Percentiles rank a stretch among this genome's conserved stretches.
Conservation (phyloP, 2,888 invertebrate species). For the Xestia c-nigrum region DNA sequence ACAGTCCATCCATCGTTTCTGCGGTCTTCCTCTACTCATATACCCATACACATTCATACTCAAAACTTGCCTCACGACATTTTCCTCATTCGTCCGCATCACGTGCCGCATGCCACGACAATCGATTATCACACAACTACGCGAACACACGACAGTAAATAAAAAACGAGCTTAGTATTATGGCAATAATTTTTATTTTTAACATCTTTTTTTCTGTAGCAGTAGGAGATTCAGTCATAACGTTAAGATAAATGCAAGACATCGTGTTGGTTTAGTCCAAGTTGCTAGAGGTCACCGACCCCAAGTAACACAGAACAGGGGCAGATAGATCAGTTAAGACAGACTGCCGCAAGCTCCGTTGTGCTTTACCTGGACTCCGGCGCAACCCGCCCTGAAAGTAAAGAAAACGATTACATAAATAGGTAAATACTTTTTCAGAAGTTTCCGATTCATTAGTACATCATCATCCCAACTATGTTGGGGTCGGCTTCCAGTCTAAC, state of each 20-base stretch:
- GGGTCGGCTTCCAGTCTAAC: too few species aligned
- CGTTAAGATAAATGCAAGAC: slow-evolving; percentile 6
- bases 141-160: background rate
- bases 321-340: background rate
- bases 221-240: slow-evolving; percentile 2
- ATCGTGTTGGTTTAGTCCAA: background rate
- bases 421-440: too few species aligned
- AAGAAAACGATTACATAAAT: background rate
- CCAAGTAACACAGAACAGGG: background rate
- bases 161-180: background rate
- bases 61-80: too few species aligned
- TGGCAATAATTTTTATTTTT: too few species aligned
- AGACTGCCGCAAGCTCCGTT: background rate
- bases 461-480: too few species aligned
- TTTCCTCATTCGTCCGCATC: too few species aligned
- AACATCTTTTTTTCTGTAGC: background rate
- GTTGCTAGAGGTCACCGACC: background rate
- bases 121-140: too few species aligned
- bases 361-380: background rate
- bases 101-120: too few species aligned
- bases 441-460: background rate
- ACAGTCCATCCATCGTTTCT: too few species aligned
- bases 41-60: too few species aligned
- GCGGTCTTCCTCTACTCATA: too few species aligned
- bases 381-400: slow-evolving; percentile 7